Percentiles rank a stretch among this genome's conserved stretches.
Conservation (phyloP, 2,797 vertebrate genomes). For the Urocyon cinereoargenteus region DNA sequence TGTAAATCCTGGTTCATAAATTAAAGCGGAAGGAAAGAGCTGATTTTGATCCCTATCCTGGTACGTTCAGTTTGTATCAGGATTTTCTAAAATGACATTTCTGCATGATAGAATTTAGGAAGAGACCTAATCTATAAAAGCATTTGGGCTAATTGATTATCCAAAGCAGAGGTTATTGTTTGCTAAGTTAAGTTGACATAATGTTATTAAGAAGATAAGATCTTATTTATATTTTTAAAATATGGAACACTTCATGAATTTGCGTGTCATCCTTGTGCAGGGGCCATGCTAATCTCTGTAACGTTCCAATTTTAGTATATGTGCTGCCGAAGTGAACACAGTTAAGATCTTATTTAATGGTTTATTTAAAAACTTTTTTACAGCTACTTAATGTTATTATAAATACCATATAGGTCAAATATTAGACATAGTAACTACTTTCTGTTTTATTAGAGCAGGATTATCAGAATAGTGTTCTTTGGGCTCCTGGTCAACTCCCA, state of each 20-base stretch:
- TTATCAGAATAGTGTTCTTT: background rate
- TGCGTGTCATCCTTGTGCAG: no score
- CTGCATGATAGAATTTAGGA: background rate
- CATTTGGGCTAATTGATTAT: background rate
- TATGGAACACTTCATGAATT: no score
- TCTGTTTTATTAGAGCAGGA: background rate
- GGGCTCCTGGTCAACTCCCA: background rate
- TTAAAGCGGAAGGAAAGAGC: background rate
- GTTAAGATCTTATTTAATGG: background rate
- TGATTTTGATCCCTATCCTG: background rate
- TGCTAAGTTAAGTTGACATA: background rate
- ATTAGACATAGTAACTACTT: background rate
- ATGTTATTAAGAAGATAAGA: background rate
- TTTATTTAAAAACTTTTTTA: background rate
- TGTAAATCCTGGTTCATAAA: conserved; percentile 15
- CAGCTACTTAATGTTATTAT: background rate
- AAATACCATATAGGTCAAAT: background rate
- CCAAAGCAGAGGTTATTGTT: background rate
- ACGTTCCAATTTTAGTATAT: no score
- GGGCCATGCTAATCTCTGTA: no score
- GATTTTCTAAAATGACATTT: conserved; percentile 24
- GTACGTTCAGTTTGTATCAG: background rate
- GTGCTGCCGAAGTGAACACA: no score
- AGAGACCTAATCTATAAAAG: conserved; percentile 21
- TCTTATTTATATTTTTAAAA: background rate